Evolutionary conservation across 2,888 invertebrate genomes (phyloP).

Genomic region (Thymelicus acteon): DNA sequence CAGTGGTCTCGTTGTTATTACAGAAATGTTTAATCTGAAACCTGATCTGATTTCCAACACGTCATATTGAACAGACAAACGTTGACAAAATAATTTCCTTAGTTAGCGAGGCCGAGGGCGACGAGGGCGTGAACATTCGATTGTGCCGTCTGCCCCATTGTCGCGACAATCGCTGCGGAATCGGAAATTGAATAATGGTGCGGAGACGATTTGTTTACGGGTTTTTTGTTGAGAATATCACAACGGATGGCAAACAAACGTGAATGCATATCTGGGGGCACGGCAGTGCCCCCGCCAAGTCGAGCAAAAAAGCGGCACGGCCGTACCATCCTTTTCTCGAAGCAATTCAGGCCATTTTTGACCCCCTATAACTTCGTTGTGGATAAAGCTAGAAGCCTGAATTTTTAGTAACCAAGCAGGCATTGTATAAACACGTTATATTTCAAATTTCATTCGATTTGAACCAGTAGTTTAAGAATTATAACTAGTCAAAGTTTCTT

Average conservation of each 20-base stretch:
- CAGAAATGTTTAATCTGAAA: constrained; percentile 1
- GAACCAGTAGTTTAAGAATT: too few species aligned
- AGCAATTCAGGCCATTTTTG: too few species aligned
- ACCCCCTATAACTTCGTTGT: too few species aligned
- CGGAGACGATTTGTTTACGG: constrained; percentile 2
- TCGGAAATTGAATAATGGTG: constrained; percentile 10
- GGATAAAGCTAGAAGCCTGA: too few species aligned
- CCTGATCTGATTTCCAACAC: constrained; percentile 4
- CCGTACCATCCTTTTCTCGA: too few species aligned
- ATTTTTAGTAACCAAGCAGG: too few species aligned
- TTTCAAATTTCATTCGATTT: too few species aligned
- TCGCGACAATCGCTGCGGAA: constrained; percentile 10
- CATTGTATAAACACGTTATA: too few species aligned
- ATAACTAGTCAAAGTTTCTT: too few species aligned
- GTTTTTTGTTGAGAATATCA: background rate
- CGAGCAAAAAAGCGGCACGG: too few species aligned
- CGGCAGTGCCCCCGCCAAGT: too few species aligned
- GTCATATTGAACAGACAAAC: constrained; percentile 4
- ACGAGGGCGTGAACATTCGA: constrained; percentile 1
- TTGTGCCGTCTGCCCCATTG: constrained; percentile 6
- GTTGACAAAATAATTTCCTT: constrained; percentile 12
- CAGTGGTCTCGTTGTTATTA: background rate
- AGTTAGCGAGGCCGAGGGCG: constrained; percentile 3
- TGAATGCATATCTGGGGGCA: background rate
- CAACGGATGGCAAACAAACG: background rate